Evolutionary conservation across 1,140 invertebrate species (phyloP).

Genomic region (Olivierus martensii): DNA sequence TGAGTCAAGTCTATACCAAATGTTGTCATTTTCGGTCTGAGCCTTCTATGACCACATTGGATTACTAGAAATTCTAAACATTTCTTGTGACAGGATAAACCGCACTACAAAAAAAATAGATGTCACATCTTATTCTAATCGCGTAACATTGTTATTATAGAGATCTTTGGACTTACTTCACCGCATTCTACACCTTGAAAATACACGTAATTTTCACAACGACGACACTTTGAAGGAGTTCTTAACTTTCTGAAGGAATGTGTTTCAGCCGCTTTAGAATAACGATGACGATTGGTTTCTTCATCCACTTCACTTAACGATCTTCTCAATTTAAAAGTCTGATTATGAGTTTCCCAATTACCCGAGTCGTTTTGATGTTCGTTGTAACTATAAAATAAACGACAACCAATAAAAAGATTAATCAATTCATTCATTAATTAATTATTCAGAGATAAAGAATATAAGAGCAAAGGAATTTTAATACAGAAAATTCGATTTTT

Average conservation of each 20-base stretch:
- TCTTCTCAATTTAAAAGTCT: no score
- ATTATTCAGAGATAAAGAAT: no score
- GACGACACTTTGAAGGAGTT: slow-evolving; percentile 31
- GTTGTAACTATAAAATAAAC: no score
- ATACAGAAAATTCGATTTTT: no score
- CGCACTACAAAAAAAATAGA: slow-evolving; percentile 31
- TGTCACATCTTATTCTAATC: no score
- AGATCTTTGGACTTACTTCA: slow-evolving; percentile 27
- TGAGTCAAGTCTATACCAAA: slow-evolving; percentile 40
- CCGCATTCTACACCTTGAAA: slow-evolving; percentile 35
- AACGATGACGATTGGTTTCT: background rate
- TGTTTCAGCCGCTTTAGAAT: slow-evolving; percentile 29
- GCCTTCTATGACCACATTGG: slow-evolving; percentile 30
- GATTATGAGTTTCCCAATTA: no score
- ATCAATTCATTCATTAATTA: no score
- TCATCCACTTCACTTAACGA: no score
- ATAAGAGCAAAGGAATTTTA: no score
- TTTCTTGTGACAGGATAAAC: slow-evolving; percentile 34
- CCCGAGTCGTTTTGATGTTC: no score
- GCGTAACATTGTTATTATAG: no score
- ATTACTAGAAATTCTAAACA: slow-evolving; percentile 33
- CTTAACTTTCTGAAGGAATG: slow-evolving; percentile 33
- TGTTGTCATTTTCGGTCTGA: slow-evolving; percentile 33
- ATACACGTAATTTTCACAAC: slow-evolving; percentile 18
- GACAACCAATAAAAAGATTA: no score